phyloP scores from a whole-genome alignment of 2,888 invertebrate genomes.

The Meiosimyza decipiens region DNA sequence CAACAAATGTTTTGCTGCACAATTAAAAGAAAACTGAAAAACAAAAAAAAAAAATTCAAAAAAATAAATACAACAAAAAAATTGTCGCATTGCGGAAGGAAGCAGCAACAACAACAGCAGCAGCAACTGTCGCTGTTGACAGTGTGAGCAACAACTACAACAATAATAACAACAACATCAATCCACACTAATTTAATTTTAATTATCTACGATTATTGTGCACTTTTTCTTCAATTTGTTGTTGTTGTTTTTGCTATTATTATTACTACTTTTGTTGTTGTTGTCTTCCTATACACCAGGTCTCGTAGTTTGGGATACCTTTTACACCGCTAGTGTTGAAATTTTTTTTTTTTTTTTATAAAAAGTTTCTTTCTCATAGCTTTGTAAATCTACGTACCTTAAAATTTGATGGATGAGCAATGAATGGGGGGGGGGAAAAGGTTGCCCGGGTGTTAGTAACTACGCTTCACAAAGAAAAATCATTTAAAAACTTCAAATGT shows the following conservation, averaged over 20 bases:
- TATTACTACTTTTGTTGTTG: constrained; percentile 16
- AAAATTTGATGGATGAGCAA: not conserved
- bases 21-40: constrained; percentile 5
- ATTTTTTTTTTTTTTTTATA: not conserved
- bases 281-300: constrained; percentile 30
- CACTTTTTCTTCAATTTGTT: constrained; percentile 28
- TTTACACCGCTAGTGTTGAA: not conserved
- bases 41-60: not conserved
- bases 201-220: constrained; percentile 37
- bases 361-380: not conserved
- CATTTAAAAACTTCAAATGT: no score
- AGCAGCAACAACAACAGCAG: not conserved
- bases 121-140: constrained; percentile 25
- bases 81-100: constrained; percentile 28
- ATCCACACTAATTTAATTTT: constrained; percentile 36
- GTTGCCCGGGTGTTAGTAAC: not conserved
- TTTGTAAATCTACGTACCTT: not conserved
- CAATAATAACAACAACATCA: constrained; percentile 29
- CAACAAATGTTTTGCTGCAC: constrained; percentile 23
- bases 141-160: constrained; percentile 10
- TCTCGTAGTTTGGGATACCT: constrained; percentile 12
- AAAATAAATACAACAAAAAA: constrained; percentile 19
- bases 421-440: not conserved
- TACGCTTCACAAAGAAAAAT: no score
- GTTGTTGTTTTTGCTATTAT: constrained; percentile 29